Base-by-base conservation (phyloP, 1,140 invertebrate genomes). In the Penaeus japonicus region DNA sequence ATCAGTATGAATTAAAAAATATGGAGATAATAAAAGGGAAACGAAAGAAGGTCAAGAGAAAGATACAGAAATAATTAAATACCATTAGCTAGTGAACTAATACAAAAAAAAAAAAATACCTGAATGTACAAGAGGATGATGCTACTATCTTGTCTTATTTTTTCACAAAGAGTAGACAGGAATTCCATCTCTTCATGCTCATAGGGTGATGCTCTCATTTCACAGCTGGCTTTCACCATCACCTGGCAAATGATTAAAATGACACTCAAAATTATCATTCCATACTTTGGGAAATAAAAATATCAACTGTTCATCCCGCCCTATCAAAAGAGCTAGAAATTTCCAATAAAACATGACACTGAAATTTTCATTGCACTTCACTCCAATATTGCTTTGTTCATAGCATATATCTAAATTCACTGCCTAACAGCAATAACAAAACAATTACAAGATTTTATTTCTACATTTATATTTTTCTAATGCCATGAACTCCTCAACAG, bases 121-220 rank as follows among this genome's bases (percentile, higher is more conserved):
- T 89, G 87, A 32, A 89, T 89, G 24, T 84, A 89, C 18, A 89
- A 62, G 24, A 89, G 47, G 24, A 89, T 89, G 35, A 89, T 89
- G 65, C 55, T 85, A 57, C 47, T 84, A 75, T 89, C 87, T 54
- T 89, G 87, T 5, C 77, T 73, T 20, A 89, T 85, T n/a, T 89
- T 89, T 57, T 89, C 87, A 89, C 82, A 89, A 22, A 89, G 35
- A n/a, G 82, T 89, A 3, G 87, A 79, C 20, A 89, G 65, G 20
- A 89, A 89, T 47, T 89, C 87, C 73, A 89, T 89, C 65, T 89
- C 87, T 70, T 89, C 87, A 3, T 82, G 35, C 80, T 89, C 87
- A 70, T 89, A 89, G 20, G 87, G 87, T n/a, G 87, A 89, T 7
- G 87, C 87, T 81, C 77, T 84, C 87, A 85, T 84, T 55, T 84